Evolutionary conservation across 2,113 vertebrate genomes (phyloP), one percentile per base, ranked within the genome.

Genomic region (Chlamydotis undulata): DNA sequence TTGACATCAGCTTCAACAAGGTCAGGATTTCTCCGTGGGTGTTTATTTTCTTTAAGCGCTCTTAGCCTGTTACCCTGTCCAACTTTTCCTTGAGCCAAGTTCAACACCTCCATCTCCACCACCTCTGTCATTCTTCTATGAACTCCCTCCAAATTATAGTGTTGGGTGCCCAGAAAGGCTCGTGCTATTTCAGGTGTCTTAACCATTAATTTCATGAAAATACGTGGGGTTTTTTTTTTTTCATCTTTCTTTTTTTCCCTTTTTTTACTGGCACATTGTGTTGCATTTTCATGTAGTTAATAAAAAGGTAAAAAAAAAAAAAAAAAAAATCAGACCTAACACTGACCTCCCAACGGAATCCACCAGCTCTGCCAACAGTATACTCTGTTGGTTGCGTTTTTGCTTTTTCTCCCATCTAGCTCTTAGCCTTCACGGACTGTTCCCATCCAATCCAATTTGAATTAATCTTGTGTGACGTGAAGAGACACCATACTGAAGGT

Each of bases 41-140:
- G 90, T 94, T 96, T 93, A 39, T 93, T 97, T 96, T 63, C 76
- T 84, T 78, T 90, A 82, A 87, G 70, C 18, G 2, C 85, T 92
- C 45, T 4, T 55, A 89, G 93, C 49, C 49, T 68, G 49, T 68
- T 84, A 18, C 24, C 74, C 57, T 25, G 24, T 81, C 76, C 88
- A 87, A 0, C 65, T 37, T 60, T 45, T 53, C 56, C 53, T 4
- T 0, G 56, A 92, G 90, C 92, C 96, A 96, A 96, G 83, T 94
- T 92, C 93, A 93, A 92, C 92, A 93, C 73, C 79, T 93, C 37
- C 31, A 24, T 71, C 85, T 59, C 69, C 47, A 16, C 89, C 68
- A 3, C 47, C 25, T 47, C 75, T 80, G 82, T 87, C 4, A 4
- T 26, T 91, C 55, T 26, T 41, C 83, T 80, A 2, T 59, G 50